Evolutionary conservation across 2,888 invertebrate genomes (phyloP).

Genomic region (Ormyrus labotus): DNA sequence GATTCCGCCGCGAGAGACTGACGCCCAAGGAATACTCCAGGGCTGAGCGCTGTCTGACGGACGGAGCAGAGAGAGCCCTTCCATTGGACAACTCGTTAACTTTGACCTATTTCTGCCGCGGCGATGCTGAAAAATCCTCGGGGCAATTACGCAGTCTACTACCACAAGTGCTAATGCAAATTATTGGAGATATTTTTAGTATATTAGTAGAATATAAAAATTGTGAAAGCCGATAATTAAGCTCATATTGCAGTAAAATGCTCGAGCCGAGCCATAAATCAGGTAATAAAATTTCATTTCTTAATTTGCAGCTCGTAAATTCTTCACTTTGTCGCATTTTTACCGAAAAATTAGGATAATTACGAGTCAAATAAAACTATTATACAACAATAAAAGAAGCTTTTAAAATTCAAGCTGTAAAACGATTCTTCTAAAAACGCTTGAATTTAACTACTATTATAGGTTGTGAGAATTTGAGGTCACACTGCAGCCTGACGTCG

Average conservation of each 20-base stretch:
- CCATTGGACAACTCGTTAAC: not conserved
- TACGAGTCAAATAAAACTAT: no score
- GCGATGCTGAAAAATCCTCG: not conserved
- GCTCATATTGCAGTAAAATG: not conserved
- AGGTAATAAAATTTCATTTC: not conserved
- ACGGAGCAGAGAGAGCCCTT: not conserved
- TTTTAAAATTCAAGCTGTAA: no score
- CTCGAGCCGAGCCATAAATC: not conserved
- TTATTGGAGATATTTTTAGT: no score
- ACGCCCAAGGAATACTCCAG: not conserved
- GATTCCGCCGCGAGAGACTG: slow-evolving; percentile 40
- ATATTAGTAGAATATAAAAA: no score
- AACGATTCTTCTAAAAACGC: no score
- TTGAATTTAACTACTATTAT: no score
- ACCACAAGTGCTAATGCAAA: no score
- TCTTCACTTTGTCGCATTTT: no score
- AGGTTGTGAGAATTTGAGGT: no score
- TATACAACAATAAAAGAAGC: no score
- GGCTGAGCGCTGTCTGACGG: not conserved
- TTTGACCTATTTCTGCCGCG: not conserved
- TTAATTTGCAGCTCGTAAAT: not conserved
- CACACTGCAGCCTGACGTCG: no score
- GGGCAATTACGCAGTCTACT: not conserved
- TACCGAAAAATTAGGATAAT: no score
- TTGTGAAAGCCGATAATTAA: not conserved